Base-by-base conservation (phyloP, 2,797 vertebrate species). In the Tauraco hartlaubi region DNA sequence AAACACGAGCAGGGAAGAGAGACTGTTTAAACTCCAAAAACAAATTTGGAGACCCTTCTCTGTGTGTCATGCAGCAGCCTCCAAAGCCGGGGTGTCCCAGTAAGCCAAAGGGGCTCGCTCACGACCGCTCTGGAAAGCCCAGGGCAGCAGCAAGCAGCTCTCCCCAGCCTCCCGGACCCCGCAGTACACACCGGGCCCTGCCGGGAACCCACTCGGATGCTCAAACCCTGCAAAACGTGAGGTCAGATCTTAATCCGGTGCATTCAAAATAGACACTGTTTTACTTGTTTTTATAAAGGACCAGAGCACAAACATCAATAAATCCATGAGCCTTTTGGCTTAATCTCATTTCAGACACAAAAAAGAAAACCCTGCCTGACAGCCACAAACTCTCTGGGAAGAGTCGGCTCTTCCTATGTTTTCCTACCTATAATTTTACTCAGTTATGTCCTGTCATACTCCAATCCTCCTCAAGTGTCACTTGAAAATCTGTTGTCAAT, bases 281-380 rank as follows among this genome's bases (percentile, higher is more conserved):
- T 88, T 88, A 61, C 28, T 90, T 93, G 55, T 52, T 94, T 94
- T 88, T 37, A 23, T 77, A 77, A 90, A 88, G 63, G 59, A 58
- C 49, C 12, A 22, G 77, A 90, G 67, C 44, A 82, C 44, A 1
- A 85, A 92, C 12, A 55, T 74, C 94, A 90, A 35, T 56, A 94
- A 94, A 96, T 82, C 74, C 43, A 11, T 73, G 41, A 92, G 85
- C 59, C 41, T 94, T 88, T 55, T 66, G 88, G 48, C 67, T 92
- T 95, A 94, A 96, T 91, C 90, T 61, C 59, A 77, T 85, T 88
- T 92, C 84, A 88, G 88, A 39, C 59, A 85, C 61, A 75, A 67
- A 76, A 94, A 94, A 81, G 74, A 90, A 95, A 71, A 67, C 15
- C 48, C 74, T 85, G 59, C 74, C 83, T 92, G 67, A 83, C 64